A percentile compares a stretch with the other conserved stretches of the same genome.
Conservation (phyloP, 2,797 vertebrate species). For the Hoplostethus mediterraneus region DNA sequence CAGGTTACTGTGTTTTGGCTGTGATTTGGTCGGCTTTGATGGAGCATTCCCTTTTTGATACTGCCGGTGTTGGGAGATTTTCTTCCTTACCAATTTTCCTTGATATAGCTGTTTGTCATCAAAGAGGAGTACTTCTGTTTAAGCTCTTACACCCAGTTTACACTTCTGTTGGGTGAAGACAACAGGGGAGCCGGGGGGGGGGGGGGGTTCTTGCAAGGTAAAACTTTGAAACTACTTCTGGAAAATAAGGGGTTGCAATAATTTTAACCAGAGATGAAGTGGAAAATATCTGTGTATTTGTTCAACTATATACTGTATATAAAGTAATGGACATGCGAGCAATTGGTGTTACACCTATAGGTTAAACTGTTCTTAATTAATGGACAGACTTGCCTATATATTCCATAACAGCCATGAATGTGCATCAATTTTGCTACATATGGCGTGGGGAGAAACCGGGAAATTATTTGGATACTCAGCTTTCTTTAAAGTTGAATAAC, state of each 20-base stretch:
- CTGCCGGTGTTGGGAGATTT: slow-evolving; percentile 36
- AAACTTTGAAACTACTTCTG: not conserved
- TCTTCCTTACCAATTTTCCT: not conserved
- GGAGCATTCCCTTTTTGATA: slow-evolving; percentile 37
- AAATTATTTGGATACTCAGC: too few species aligned
- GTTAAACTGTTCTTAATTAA: not conserved
- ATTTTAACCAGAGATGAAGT: not conserved
- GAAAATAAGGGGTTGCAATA: not conserved
- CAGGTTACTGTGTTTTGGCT: slow-evolving; percentile 41
- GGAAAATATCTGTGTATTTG: not conserved
- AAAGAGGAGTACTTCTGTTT: slow-evolving; percentile 23
- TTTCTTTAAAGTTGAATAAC: too few species aligned
- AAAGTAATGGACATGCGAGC: not conserved
- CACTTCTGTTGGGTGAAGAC: slow-evolving; percentile 11
- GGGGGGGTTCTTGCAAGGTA: slow-evolving; percentile 5
- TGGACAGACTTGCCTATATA: not conserved
- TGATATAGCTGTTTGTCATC: slow-evolving; percentile 38
- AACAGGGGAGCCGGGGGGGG: not conserved
- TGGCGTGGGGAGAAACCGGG: not conserved
- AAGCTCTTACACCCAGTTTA: slow-evolving; percentile 32
- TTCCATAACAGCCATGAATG: not conserved
- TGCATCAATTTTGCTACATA: not conserved
- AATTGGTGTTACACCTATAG: not conserved
- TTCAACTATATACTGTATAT: not conserved
- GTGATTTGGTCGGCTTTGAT: slow-evolving; percentile 37